phyloP scores from a whole-genome alignment of 2,113 vertebrate genomes.

The Gymnarchus niloticus region DNA sequence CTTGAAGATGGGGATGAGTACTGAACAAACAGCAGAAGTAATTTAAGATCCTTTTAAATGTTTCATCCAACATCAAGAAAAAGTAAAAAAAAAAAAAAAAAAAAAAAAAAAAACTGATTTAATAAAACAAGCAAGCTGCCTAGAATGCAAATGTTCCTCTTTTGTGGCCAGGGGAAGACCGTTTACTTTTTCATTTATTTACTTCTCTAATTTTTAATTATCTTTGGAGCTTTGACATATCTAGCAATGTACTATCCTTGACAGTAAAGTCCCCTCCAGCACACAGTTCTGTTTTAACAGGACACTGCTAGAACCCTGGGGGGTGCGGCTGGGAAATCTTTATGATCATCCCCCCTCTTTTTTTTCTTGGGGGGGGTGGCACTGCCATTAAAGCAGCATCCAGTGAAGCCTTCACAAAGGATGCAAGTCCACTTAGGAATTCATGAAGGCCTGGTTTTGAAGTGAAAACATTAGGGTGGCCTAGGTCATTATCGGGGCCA shows the following conservation, averaged over 20 bases:
- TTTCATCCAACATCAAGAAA: constrained; percentile 16
- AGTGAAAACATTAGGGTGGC: background rate
- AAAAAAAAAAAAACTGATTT: constrained; percentile 22
- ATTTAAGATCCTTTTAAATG: constrained; percentile 30
- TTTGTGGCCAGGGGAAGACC: background rate
- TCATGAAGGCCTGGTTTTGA: background rate
- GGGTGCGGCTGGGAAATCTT: background rate
- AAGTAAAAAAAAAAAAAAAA: constrained; percentile 13
- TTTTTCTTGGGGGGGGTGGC: background rate
- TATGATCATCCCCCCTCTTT: background rate
- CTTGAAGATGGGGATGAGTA: background rate
- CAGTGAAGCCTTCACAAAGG: background rate
- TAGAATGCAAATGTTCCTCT: constrained; percentile 21
- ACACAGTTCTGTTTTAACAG: background rate
- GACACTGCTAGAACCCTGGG: background rate
- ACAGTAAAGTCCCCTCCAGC: background rate
- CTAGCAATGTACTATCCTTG: background rate
- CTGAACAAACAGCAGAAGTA: constrained; percentile 14
- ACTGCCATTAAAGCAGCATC: background rate
- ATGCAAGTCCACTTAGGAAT: background rate
- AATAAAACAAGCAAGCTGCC: constrained; percentile 10
- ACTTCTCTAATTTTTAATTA: background rate
- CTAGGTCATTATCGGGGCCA: background rate
- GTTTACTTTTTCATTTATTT: background rate
- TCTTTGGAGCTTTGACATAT: background rate